A percentile compares a stretch with the other conserved stretches of the same genome.
These are phyloP conservation scores for Eristalis intricaria DNA, from an alignment of 2,888 invertebrate genomes.

Conservation along the genomic window DNA sequence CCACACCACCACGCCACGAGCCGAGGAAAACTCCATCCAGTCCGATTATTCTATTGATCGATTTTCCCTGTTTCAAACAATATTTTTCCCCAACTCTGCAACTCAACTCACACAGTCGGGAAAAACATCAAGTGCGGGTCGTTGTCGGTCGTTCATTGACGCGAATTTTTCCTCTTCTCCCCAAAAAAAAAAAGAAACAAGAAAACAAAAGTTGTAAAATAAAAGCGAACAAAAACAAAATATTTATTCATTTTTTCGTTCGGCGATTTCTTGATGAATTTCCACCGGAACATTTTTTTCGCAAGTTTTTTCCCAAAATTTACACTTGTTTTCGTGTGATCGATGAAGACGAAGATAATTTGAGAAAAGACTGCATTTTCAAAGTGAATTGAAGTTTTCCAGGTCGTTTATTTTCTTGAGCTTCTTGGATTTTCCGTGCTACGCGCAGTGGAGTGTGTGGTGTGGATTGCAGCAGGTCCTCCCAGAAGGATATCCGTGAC, in stretches of 20 bases:
- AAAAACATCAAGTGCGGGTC: conserved; percentile 71
- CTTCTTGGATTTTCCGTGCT: not conserved
- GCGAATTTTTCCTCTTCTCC: conserved; percentile 55
- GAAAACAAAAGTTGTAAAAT: conserved; percentile 8
- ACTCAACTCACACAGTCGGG: conserved; percentile 49
- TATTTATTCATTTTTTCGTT: not conserved
- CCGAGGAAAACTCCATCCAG: conserved; percentile 45
- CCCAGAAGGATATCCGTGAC: not conserved
- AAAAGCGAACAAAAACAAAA: conserved; percentile 2
- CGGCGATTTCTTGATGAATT: not conserved
- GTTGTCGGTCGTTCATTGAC: conserved; percentile 71
- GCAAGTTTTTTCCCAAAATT: too few species aligned
- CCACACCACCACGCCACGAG: not conserved
- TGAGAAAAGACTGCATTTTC: not conserved
- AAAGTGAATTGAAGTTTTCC: not conserved
- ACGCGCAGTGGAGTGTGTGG: conserved; percentile 3
- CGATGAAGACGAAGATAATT: not conserved
- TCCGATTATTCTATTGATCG: conserved; percentile 70
- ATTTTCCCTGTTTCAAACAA: conserved; percentile 63
- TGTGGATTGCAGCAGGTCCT: not conserved
- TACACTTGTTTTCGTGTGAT: not conserved
- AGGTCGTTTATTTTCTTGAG: not conserved
- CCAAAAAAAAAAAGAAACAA: not conserved
- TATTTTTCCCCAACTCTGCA: conserved; percentile 59
- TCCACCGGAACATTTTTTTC: not conserved